These are phyloP conservation scores for Omphaloscelis lunosa DNA, from an alignment of 2,888 invertebrate genomes.

Conservation along the genomic window DNA sequence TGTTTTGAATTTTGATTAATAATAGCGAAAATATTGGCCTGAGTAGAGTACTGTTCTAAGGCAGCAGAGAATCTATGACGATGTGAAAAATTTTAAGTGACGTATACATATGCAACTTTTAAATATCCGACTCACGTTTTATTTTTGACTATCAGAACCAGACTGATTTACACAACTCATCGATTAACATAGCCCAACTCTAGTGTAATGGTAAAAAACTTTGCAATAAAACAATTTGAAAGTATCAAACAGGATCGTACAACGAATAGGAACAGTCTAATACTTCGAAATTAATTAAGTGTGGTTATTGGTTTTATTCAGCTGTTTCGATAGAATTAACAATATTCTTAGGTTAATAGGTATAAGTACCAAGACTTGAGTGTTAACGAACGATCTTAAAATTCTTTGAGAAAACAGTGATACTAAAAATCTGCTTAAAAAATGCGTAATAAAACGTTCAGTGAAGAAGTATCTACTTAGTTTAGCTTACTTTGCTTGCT, in stretches of 20 bases:
- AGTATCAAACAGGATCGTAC: conserved; percentile 58
- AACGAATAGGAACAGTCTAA: conserved; percentile 67
- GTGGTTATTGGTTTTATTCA: conserved; percentile 73
- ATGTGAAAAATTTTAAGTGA: background rate
- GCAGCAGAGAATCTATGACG: background rate
- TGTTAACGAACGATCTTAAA: background rate
- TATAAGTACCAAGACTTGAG: conserved; percentile 8
- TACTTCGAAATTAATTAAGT: conserved; percentile 77
- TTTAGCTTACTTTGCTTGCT: background rate
- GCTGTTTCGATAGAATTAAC: conserved; percentile 59
- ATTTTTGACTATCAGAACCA: background rate
- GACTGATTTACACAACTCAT: background rate
- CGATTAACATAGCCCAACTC: conserved; percentile 10
- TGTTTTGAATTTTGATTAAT: too few species aligned
- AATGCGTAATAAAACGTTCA: background rate
- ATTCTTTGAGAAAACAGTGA: conserved; percentile 8
- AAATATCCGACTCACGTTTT: background rate
- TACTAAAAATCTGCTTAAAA: background rate
- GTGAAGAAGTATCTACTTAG: background rate
- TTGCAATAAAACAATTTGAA: conserved; percentile 72
- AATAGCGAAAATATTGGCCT: background rate
- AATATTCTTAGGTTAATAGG: conserved; percentile 59
- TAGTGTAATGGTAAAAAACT: conserved; percentile 52
- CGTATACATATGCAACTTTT: background rate
- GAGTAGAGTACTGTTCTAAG: background rate